Base-by-base conservation (phyloP, 92 coral and sea anemone species). In the Anthopleura xanthogrammica region DNA sequence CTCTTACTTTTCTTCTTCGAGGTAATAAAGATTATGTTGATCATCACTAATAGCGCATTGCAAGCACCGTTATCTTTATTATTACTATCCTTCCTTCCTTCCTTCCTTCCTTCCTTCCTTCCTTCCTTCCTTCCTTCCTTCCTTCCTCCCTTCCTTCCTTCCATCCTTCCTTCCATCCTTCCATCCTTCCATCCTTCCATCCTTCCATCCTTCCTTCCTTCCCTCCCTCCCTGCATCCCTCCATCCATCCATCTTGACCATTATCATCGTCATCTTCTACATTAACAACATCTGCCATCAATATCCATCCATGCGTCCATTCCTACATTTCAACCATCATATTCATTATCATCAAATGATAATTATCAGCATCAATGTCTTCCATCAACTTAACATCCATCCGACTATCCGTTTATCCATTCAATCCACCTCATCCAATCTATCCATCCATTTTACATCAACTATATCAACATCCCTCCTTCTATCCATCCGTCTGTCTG, bases 1-100 rank as follows among this genome's bases (percentile, higher is more conserved):
- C 36, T 77, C 99, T 1, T 94, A 96, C 75, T 94, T 88, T 76
- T 91, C 99, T 22, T 91, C 95, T 40, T 93, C 99, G 64, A 90
- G 99, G 99, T 96, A 77, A 62, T 62, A 54, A 54, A 19, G 50
- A 46, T 46, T 46, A 5, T 46, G 0, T 46, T 46, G 50, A 3
- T 46, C 9, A 9, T 46, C 50, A 46, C 9, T 9, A 46, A 9
- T 5, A 6, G 50, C 76, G 16, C 76, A 71, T 12, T 24, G 20
- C 23, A 17, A 71, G 19, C 76, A 71, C 13, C 76, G 1, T 71
- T 71, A 71, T 12, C 76, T 6, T 23, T 23, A 71, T n/a, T n/a
- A n/a, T n/a, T n/a, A n/a, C n/a, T n/a, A n/a, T n/a, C 5, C 64
- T 11, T 14, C 17, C 12, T 19, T 17, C 4, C n/a, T 5, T 14